phyloP scores from a whole-genome alignment of 2,888 invertebrate genomes.

The Lasioglossum lativentre region DNA sequence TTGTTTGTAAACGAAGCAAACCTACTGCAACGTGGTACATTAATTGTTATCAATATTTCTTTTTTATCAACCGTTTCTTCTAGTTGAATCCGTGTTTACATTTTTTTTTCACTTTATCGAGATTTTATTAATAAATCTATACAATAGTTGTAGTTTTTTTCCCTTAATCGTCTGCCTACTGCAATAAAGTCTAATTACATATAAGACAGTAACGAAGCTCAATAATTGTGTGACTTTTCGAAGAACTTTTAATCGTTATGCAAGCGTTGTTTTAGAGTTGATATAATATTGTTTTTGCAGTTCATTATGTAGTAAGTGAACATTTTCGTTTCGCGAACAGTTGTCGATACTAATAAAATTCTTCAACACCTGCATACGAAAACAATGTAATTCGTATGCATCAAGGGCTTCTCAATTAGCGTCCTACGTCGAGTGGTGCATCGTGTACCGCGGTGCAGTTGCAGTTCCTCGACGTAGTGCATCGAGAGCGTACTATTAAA shows the following conservation, averaged over 20 bases:
- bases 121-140: neutral
- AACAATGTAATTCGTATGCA: neutral
- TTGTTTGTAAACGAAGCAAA: neutral
- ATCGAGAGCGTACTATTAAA: neutral
- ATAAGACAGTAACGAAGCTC: neutral
- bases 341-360: neutral
- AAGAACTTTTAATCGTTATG: neutral
- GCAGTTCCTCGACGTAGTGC: constrained; percentile 25
- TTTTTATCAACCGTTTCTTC: neutral
- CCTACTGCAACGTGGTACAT: neutral
- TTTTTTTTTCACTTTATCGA: neutral
- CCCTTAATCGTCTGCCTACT: neutral
- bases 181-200: neutral
- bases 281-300: neutral
- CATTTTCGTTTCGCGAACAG: neutral
- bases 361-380: neutral
- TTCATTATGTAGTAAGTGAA: neutral
- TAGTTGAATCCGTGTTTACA: neutral
- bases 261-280: neutral
- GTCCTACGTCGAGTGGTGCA: neutral
- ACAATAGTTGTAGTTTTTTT: neutral
- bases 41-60: neutral
- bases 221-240: neutral
- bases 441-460: neutral
- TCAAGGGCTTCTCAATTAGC: constrained; percentile 41